Evolutionary conservation across 2,888 invertebrate genomes (phyloP), one percentile per base, ranked within the genome.

Genomic region (Phymatocera aterrima): DNA sequence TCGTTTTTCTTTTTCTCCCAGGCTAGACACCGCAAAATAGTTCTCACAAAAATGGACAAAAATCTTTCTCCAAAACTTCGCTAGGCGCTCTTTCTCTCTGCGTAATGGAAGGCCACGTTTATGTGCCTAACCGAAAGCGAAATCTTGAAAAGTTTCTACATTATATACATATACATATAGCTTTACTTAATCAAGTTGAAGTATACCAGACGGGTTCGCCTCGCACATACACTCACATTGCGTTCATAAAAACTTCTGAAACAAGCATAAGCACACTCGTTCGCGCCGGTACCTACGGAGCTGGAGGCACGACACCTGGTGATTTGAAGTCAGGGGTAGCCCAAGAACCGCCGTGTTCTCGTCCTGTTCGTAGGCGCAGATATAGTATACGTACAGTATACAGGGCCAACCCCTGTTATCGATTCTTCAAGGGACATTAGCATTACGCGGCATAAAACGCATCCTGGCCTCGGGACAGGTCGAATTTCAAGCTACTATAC

Each of bases 241-340:
- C 40, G 8, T 40, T 8, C 40, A 40, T 40, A 51, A 6, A 34
- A 34, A 72, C 18, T 34, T 28, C 28, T 48, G 48, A 18, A 46
- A 28, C 21, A 46, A 43, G 64, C 6, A 65, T 24, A n/a, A n/a
- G n/a, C n/a, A n/a, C n/a, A n/a, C n/a, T n/a, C n/a, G n/a, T n/a
- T n/a, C n/a, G n/a, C n/a, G n/a, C n/a, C n/a, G n/a, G n/a, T n/a
- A n/a, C n/a, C n/a, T n/a, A 21, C 24, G 8, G 54, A 57, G 54
- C 24, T 57, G 24, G 6, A 21, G 61, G 28, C 65, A 68, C 43
- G 65, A 68, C 37, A 34, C 65, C 48, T 34, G 64, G 34, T 68
- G 61, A 80, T 81, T 80, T 78, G 61, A 81, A 81, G 80, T 83
- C 81, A 79, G 78, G 70, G 78, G 74, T 60, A 77, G 34, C 21